Percentiles rank a stretch among this genome's conserved stretches.
These are phyloP conservation scores for Euzophera pinguis DNA, from an alignment of 2,888 invertebrate species.

Conservation along the genomic window DNA sequence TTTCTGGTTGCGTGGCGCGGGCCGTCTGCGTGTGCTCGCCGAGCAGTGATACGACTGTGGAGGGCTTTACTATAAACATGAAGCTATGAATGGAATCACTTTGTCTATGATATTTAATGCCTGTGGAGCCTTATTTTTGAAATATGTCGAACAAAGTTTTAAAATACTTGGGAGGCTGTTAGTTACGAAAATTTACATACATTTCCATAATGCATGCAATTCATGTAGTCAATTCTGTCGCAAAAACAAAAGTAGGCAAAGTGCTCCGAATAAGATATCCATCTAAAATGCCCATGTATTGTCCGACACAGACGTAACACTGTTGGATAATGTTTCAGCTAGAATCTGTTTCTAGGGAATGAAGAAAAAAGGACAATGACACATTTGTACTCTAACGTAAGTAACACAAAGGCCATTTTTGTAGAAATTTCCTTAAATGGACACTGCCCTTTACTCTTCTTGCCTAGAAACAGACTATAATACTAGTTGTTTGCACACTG, in stretches of 20 bases:
- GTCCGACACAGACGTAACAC: neutral
- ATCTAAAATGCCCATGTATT: neutral
- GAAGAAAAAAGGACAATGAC: neutral
- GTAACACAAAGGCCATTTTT: too few species aligned
- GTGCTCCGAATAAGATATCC: neutral
- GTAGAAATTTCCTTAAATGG: neutral
- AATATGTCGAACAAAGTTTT: too few species aligned
- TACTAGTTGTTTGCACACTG: neutral
- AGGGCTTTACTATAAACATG: neutral
- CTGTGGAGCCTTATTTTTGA: too few species aligned
- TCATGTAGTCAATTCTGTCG: too few species aligned
- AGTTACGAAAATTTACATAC: too few species aligned
- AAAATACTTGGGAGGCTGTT: too few species aligned
- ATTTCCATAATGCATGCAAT: too few species aligned
- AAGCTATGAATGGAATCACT: neutral
- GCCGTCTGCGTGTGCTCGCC: neutral
- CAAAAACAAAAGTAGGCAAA: too few species aligned
- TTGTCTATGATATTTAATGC: too few species aligned
- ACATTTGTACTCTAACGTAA: too few species aligned
- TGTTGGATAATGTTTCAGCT: neutral
- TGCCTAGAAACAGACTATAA: neutral
- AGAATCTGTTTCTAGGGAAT: neutral
- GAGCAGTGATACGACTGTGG: neutral
- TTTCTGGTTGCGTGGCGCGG: constrained; percentile 14
- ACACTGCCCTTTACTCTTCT: neutral